phyloP scores from a whole-genome alignment of 2,113 vertebrate species.

The Axis porcinus region DNA sequence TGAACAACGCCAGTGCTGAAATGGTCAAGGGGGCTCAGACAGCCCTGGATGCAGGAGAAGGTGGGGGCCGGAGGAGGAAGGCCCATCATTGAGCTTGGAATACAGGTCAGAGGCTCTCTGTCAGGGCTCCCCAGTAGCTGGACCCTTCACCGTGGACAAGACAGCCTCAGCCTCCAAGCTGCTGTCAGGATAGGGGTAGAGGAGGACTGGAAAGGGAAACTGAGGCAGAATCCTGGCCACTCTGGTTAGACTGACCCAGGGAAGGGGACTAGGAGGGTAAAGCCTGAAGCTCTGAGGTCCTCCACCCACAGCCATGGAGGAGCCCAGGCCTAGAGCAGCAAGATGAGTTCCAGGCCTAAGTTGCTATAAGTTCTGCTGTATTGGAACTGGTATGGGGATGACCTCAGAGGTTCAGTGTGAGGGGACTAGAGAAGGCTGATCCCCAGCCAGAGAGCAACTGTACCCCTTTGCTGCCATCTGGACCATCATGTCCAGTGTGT shows the following conservation, averaged over 20 bases:
- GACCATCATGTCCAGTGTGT: neutral
- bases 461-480: neutral
- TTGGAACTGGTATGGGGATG: neutral
- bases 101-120: neutral
- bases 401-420: neutral
- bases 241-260: neutral
- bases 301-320: neutral
- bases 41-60: neutral
- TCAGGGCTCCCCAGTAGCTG: neutral
- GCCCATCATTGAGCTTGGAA: neutral
- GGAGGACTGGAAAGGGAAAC: neutral
- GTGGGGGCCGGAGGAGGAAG: neutral
- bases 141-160: neutral
- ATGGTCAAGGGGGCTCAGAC: neutral
- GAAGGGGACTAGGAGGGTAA: neutral
- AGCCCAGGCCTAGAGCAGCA: neutral
- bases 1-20: neutral
- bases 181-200: neutral
- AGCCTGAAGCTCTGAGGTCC: neutral
- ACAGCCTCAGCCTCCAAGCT: neutral
- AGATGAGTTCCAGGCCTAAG: neutral
- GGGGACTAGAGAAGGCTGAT: neutral
- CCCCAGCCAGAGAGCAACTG: neutral
- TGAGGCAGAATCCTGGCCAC: neutral
- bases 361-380: neutral